These are phyloP conservation scores for Ormyrus pomaceus DNA, from an alignment of 2,888 invertebrate species.

Conservation along the genomic window DNA sequence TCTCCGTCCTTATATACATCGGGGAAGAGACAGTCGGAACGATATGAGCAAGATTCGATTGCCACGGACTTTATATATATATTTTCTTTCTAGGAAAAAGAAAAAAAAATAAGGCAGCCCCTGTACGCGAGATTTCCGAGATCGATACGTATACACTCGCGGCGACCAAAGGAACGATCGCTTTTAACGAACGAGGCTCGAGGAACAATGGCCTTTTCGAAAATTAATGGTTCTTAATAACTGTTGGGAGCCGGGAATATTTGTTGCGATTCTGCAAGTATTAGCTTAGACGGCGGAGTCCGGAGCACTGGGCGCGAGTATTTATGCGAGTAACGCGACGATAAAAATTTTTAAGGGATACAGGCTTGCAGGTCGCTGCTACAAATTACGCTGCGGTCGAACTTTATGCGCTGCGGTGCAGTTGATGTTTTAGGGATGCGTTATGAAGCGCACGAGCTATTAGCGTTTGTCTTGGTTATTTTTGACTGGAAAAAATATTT, in stretches of 20 bases:
- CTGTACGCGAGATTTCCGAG: constrained; percentile 26
- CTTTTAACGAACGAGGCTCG: constrained; percentile 23
- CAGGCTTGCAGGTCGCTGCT: background rate
- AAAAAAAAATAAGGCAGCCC: constrained; percentile 3
- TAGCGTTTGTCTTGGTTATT: too few relatives aligned
- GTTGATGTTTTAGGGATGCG: background rate
- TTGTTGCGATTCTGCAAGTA: constrained; percentile 7
- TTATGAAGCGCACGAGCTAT: too few relatives aligned
- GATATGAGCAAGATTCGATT: constrained; percentile 36
- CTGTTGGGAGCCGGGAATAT: constrained; percentile 15
- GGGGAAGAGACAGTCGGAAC: background rate
- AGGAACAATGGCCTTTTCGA: constrained; percentile 46
- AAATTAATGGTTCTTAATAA: constrained; percentile 51
- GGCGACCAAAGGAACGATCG: background rate
- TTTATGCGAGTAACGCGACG: background rate
- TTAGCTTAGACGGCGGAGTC: too few relatives aligned
- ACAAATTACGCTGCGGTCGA: constrained; percentile 7
- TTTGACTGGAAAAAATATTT: too few relatives aligned
- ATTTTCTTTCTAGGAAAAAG: constrained; percentile 10
- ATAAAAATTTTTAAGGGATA: constrained; percentile 12
- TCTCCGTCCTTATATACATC: constrained; percentile 2
- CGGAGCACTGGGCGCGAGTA: too few relatives aligned
- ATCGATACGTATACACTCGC: background rate
- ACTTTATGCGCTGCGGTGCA: background rate
- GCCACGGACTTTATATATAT: background rate